Conservation (phyloP, 2,797 vertebrate species). For the Hydrocynus forskahlii region DNA sequence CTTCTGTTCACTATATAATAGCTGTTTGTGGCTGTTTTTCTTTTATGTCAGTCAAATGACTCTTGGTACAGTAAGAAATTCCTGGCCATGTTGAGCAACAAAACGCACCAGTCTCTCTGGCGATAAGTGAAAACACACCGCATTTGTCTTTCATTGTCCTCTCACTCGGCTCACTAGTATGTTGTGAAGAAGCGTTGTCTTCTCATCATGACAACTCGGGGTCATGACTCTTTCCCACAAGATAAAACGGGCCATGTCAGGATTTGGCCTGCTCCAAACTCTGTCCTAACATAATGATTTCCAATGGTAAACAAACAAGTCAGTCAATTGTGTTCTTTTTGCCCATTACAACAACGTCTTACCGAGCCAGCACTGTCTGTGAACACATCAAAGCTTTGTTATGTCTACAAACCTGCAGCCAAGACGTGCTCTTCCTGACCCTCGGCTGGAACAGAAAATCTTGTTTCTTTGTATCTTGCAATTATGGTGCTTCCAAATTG, state of each 20-base stretch:
- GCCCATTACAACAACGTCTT: slow-evolving; percentile 34
- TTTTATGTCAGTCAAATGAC: background rate
- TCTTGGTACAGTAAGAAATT: background rate
- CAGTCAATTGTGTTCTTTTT: slow-evolving; percentile 61
- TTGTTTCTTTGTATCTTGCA: slow-evolving; percentile 75
- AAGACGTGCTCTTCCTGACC: slow-evolving; percentile 58
- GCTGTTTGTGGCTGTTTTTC: background rate
- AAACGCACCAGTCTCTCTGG: background rate
- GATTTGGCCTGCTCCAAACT: slow-evolving; percentile 39
- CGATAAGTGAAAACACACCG: background rate
- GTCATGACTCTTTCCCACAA: slow-evolving; percentile 59
- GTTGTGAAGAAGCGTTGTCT: background rate
- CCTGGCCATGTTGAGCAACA: background rate
- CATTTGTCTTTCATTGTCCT: background rate
- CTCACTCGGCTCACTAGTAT: background rate
- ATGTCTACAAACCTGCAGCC: slow-evolving; percentile 33
- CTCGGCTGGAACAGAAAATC: slow-evolving; percentile 69
- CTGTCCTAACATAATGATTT: slow-evolving; percentile 71
- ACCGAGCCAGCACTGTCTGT: slow-evolving; percentile 29
- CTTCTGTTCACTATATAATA: background rate
- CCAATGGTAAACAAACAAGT: slow-evolving; percentile 64
- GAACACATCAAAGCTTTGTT: slow-evolving; percentile 52
- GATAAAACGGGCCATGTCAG: background rate
- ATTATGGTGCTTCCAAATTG: slow-evolving; percentile 65
- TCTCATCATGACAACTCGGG: background rate